phyloP scores from a whole-genome alignment of 2,113 vertebrate species.

The Pogona vitticeps region DNA sequence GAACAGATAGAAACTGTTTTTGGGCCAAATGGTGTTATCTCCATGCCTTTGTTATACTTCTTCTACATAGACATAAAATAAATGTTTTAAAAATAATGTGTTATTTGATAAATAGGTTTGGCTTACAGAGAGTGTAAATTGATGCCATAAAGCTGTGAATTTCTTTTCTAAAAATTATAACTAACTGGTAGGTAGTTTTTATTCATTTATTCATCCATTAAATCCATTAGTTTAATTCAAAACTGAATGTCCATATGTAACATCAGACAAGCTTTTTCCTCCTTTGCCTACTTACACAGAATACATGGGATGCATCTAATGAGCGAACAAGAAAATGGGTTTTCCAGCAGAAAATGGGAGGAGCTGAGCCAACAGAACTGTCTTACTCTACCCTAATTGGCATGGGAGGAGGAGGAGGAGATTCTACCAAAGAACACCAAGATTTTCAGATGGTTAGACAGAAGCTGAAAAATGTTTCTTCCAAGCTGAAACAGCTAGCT shows the following conservation, averaged over 20 bases:
- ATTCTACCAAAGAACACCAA: slow-evolving; percentile 64
- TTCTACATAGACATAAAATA: too few species aligned
- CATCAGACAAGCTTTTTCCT: background rate
- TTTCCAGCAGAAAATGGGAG: slow-evolving; percentile 83
- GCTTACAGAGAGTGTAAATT: background rate
- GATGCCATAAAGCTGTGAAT: background rate
- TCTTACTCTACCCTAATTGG: slow-evolving; percentile 54
- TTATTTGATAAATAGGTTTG: background rate
- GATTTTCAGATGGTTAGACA: slow-evolving; percentile 78
- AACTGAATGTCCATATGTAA: slow-evolving; percentile 17
- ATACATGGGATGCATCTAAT: slow-evolving; percentile 63
- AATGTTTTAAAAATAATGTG: too few species aligned
- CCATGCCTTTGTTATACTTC: background rate
- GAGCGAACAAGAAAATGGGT: slow-evolving; percentile 88
- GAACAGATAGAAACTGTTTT: background rate
- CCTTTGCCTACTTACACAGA: slow-evolving; percentile 33
- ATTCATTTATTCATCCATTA: background rate
- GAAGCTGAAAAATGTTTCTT: slow-evolving; percentile 81
- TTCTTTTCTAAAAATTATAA: background rate
- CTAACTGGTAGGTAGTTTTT: background rate
- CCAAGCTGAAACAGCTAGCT: slow-evolving; percentile 80
- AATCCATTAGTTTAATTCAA: slow-evolving; percentile 7
- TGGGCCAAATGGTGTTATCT: background rate
- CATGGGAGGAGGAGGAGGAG: slow-evolving; percentile 48
- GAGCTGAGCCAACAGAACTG: slow-evolving; percentile 62